Evolutionary conservation across 2,113 vertebrate species (phyloP).

Genomic region (Fukomys damarensis): DNA sequence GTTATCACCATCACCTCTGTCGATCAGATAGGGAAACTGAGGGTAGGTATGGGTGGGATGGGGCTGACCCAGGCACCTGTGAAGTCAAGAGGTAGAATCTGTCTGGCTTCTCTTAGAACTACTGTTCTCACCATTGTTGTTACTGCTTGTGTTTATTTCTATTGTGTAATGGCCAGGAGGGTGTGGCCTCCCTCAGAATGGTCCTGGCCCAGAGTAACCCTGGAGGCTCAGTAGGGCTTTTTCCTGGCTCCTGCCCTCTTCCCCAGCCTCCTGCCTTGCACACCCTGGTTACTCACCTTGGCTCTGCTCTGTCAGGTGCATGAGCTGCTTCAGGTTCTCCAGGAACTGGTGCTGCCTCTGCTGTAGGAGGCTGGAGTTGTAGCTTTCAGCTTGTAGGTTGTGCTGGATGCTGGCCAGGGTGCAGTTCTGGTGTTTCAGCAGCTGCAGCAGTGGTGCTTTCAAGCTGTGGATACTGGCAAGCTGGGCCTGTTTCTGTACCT

Average conservation of each 20-base stretch:
- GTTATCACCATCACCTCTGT: not conserved
- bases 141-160: not conserved
- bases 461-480: constrained; percentile 88
- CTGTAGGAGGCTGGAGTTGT: constrained; percentile 91
- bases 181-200: fast-evolving
- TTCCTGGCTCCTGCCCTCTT: fast-evolving
- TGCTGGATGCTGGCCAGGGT: constrained; percentile 89
- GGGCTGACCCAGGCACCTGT: not conserved
- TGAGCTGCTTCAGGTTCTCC: constrained; percentile 88
- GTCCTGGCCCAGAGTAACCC: not conserved
- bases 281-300: not conserved
- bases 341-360: constrained; percentile 90
- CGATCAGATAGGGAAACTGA: constrained; percentile 32
- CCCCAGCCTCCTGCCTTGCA: fast-evolving
- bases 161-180: not conserved
- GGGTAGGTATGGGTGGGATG: not conserved
- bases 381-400: constrained; percentile 87
- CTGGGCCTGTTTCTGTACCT: constrained; percentile 89
- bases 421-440: constrained; percentile 88
- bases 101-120: not conserved
- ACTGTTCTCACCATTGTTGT: not conserved
- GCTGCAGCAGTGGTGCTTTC: constrained; percentile 88
- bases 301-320: constrained; percentile 84
- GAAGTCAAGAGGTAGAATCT: not conserved
- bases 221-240: not conserved